phyloP scores from a whole-genome alignment of 2,888 invertebrate genomes.

The Cataglyphis cursor region DNA sequence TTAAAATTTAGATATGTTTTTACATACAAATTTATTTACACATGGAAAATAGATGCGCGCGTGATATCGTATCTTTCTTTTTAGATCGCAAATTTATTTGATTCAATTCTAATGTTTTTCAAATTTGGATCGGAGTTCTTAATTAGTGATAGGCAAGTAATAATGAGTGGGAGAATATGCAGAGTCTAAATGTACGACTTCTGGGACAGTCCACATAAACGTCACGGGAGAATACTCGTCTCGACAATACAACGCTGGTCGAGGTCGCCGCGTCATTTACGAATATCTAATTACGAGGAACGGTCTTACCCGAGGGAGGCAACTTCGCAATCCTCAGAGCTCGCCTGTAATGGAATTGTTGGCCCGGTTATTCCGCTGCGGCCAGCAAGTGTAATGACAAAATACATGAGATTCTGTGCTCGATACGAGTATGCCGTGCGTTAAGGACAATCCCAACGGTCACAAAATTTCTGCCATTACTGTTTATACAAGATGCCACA shows the following conservation, averaged over 20 bases:
- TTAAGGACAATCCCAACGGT: constrained; percentile 27
- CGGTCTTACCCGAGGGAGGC: constrained; percentile 46
- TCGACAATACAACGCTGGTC: constrained; percentile 35
- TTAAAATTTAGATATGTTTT: background rate
- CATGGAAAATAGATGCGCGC: background rate
- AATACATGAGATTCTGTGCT: constrained; percentile 48
- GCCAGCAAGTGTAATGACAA: constrained; percentile 58
- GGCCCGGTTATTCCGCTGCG: constrained; percentile 67
- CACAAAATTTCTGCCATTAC: background rate
- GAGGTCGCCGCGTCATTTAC: constrained; percentile 53
- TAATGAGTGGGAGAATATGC: constrained; percentile 39
- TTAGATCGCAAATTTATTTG: background rate
- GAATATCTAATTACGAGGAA: constrained; percentile 54
- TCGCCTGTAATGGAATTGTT: constrained; percentile 72
- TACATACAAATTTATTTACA: background rate
- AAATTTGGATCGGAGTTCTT: constrained; percentile 13
- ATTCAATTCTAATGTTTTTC: constrained; percentile 16
- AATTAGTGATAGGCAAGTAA: constrained; percentile 39
- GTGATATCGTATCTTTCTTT: background rate
- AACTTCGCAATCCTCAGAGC: constrained; percentile 66
- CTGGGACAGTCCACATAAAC: constrained; percentile 36
- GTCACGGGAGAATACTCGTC: constrained; percentile 35
- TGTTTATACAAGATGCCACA: background rate
- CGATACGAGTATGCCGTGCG: constrained; percentile 3
- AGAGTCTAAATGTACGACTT: constrained; percentile 23